A percentile compares a stretch with the other conserved stretches of the same genome.
Conservation (phyloP, 2,797 vertebrate genomes). For the Cryptoblepharus egeriae region DNA sequence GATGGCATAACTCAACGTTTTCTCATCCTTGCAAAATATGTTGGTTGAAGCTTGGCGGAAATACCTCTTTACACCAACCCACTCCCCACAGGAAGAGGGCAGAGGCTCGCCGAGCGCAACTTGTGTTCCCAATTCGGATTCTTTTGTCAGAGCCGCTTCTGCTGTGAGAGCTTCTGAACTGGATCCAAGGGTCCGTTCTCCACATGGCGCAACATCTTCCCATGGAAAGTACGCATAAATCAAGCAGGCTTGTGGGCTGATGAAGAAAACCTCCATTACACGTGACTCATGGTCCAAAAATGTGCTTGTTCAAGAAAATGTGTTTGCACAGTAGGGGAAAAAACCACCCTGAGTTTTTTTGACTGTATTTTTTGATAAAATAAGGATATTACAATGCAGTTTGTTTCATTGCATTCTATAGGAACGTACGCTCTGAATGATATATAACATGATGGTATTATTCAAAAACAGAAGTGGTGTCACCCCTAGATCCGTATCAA, state of each 20-base stretch:
- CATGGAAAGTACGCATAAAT: conserved; percentile 49
- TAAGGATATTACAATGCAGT: too few species aligned
- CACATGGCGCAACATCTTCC: background rate
- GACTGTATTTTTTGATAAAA: too few species aligned
- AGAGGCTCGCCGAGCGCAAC: background rate
- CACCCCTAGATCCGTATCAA: too few species aligned
- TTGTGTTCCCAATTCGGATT: conserved; percentile 8
- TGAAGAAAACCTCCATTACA: conserved; percentile 49
- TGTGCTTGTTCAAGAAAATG: conserved; percentile 52
- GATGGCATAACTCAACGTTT: background rate
- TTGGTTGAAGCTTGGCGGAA: background rate
- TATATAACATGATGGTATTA: too few species aligned
- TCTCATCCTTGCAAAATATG: background rate
- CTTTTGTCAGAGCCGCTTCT: background rate
- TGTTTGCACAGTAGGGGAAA: conserved; percentile 57
- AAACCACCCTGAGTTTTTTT: too few species aligned
- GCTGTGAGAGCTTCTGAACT: conserved; percentile 43
- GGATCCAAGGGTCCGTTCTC: conserved; percentile 43
- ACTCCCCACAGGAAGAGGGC: background rate
- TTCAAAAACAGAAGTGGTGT: too few species aligned
- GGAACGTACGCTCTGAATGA: too few species aligned
- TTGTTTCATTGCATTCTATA: too few species aligned
- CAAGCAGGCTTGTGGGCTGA: conserved; percentile 50
- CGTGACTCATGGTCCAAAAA: conserved; percentile 75
- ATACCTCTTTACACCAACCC: too few species aligned